Base-by-base conservation (phyloP, 1,140 invertebrate species). In the Drosophila elegans region DNA sequence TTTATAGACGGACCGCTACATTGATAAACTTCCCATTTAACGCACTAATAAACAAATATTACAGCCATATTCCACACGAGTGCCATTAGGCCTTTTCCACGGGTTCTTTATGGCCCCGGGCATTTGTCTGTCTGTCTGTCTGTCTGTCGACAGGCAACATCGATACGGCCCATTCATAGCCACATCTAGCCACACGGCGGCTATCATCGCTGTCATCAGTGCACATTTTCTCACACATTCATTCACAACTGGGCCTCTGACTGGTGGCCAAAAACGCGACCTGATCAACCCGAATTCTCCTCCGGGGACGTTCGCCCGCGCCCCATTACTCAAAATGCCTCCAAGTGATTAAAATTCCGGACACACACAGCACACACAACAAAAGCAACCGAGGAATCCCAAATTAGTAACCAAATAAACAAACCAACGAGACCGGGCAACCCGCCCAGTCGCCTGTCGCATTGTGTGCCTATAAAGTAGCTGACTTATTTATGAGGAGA, bases 381-480 rank as follows among this genome's bases (percentile, higher is more conserved):
- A 21, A 49, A 36, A 54, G 46, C 44, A 67, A 79, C 48, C 54
- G 73, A 86, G 82, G 82, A 86, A 86, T 83, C 84, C 84, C 83
- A 86, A 86, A 86, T 86, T 86, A 86, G 83, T 89, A 86, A 76
- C 84, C 86, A 86, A 86, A 86, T 86, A 88, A 86, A 86, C 83
- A 86, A 88, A 82, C 52, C 83, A 79, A 83, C 64, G 51, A 79
- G 71, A 72, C 74, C 69, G 55, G 59, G 49, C 74, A 64, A 66
- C 39, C 69, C 74, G 69, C 71, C 64, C 55, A 78, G 79, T 21
- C 16, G 16, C 41, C 74, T 68, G 73, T 72, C 52, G 36, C 53
- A 68, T 72, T 71, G 36, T 71, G 32, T 57, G 63, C 74, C 66
- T 62, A 66, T 52, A 83, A 86, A 83, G 83, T 86, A 86, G 83